These are phyloP conservation scores for Pseudomyrmex flavicornis DNA, from an alignment of 1,140 invertebrate species.

Conservation along the genomic window DNA sequence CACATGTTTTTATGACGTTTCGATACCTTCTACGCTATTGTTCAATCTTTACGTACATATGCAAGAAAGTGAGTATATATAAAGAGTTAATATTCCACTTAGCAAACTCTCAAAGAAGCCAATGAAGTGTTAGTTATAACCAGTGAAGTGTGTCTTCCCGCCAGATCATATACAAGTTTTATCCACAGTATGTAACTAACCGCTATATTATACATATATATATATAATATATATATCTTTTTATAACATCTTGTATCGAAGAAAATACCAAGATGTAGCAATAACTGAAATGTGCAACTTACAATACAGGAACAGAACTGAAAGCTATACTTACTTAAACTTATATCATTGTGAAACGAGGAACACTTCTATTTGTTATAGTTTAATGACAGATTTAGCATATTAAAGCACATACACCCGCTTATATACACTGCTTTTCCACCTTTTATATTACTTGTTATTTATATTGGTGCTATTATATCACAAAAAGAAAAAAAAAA, in stretches of 20 bases:
- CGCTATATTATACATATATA: constrained; percentile 62
- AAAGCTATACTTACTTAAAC: constrained; percentile 62
- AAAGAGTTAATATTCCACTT: constrained; percentile 46
- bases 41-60: constrained; percentile 27
- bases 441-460: constrained; percentile 34
- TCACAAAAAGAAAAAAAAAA: not conserved
- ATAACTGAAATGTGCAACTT: constrained; percentile 60
- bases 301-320: constrained; percentile 44
- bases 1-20: constrained; percentile 7
- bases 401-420: not conserved
- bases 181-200: constrained; percentile 49
- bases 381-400: constrained; percentile 28
- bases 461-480: constrained; percentile 26
- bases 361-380: constrained; percentile 69
- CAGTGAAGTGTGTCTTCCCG: constrained; percentile 67
- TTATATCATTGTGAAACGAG: constrained; percentile 68
- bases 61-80: constrained; percentile 24
- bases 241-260: constrained; percentile 66
- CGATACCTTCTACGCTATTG: constrained; percentile 18
- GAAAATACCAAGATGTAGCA: constrained; percentile 50
- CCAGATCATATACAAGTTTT: constrained; percentile 54
- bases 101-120: constrained; percentile 18
- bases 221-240: constrained; percentile 71
- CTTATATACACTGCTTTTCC: constrained; percentile 8
- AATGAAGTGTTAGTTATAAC: constrained; percentile 55